Evolutionary conservation across 1,140 invertebrate genomes (phyloP), one percentile per base, ranked within the genome.

Genomic region (Melitaea cinxia): DNA sequence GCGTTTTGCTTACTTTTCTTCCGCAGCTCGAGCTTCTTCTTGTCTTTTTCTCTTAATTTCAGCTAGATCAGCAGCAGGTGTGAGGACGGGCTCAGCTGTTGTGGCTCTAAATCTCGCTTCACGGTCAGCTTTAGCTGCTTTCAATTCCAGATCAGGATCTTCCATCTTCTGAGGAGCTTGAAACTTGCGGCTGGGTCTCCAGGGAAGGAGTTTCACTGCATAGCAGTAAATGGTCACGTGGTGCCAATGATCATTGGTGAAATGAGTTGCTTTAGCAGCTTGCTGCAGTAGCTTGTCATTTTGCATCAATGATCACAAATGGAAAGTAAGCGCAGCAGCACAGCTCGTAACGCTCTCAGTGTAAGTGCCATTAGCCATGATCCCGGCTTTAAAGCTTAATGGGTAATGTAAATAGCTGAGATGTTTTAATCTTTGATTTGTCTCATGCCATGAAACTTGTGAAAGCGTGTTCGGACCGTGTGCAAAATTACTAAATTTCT

Each of bases 151-250:
- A 7, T 81, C 79, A 0, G 90, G 91, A 70, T 92, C 93, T 73
- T 93, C 93, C 91, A 92, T 92, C 52, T 83, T 82, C 77, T 87
- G 85, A 33, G 91, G 91, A 50, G 91, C 85, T 82, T 93, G 92
- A 88, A 94, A 94, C 80, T 93, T 93, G 71, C 94, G 91, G 70
- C 93, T 92, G 76, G 94, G 93, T 70, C 94, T 92, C 74, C 91
- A 91, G 49, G 94, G 93, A 50, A 93, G 91, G 85, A 94, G 89
- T 77, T 93, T 91, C 63, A 90, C 92, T 93, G 85, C 77, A 81
- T 77, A 79, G 66, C 78, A 77, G 80, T 78, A 86, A 72, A 72
- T 54, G 65, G 60, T 71, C 61, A 65, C 65, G 69, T 60, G 69
- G 72, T 57, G 66, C 52, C 53, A 72, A 73, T 75, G 70, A 75